Percentiles rank a stretch among this genome's conserved stretches.
Conservation (phyloP, 2,888 invertebrate species). For the Laothoe populi region DNA sequence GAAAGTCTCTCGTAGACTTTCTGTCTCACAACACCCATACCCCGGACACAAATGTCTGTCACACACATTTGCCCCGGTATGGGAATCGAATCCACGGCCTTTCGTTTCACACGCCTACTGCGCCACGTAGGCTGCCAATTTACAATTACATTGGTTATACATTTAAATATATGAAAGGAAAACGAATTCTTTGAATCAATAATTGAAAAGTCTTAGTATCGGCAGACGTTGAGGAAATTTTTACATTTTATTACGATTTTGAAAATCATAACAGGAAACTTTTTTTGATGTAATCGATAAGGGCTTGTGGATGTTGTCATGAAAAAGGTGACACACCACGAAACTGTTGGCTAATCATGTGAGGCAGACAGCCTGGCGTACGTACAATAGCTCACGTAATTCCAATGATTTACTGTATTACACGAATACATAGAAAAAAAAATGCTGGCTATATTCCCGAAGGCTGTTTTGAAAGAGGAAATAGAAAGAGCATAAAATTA, state of each 20-base stretch:
- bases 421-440: conserved; percentile 9
- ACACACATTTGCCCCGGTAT: too few relatives aligned
- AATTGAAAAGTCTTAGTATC: neutral
- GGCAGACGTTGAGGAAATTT: conserved; percentile 8
- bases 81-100: too few relatives aligned
- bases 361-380: conserved; percentile 44
- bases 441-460: conserved; percentile 15
- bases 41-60: too few relatives aligned
- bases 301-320: conserved; percentile 29
- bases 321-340: conserved; percentile 36
- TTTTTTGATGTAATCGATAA: conserved; percentile 34
- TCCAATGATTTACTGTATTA: conserved; percentile 1
- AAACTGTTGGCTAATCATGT: conserved; percentile 40
- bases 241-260: neutral
- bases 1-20: too few relatives aligned
- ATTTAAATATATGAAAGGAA: conserved; percentile 6
- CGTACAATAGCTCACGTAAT: conserved; percentile 26
- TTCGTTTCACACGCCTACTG: too few relatives aligned
- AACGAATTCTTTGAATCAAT: conserved; percentile 1
- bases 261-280: conserved; percentile 6
- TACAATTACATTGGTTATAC: too few relatives aligned
- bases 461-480: neutral
- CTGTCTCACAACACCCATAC: too few relatives aligned
- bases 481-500: too few relatives aligned
- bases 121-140: too few relatives aligned